Conservation (phyloP, 2,888 invertebrate genomes). For the Drosophila picticornis region DNA sequence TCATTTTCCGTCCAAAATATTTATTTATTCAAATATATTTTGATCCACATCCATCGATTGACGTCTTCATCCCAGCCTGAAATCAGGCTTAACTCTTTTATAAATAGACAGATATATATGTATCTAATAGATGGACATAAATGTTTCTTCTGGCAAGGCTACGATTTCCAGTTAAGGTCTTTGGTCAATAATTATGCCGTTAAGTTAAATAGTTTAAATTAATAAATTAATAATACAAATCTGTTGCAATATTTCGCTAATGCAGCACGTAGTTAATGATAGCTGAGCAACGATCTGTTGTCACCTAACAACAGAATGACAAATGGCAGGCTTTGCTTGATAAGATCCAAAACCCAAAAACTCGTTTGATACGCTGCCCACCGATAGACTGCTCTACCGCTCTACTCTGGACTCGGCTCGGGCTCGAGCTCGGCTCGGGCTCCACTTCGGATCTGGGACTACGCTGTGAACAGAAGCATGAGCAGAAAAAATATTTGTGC, state of each 20-base stretch:
- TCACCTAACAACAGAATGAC: neutral
- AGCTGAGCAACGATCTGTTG: neutral
- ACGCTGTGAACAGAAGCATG: conserved; percentile 24
- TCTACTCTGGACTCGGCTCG: neutral
- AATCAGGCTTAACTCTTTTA: neutral
- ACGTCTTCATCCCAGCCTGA: neutral
- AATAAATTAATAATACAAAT: too few relatives aligned
- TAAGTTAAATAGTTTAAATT: neutral
- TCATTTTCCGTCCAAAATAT: neutral
- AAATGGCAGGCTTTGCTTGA: neutral
- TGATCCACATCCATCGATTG: neutral
- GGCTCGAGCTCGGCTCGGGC: neutral
- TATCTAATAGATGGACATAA: neutral
- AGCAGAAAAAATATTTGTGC: conserved; percentile 56
- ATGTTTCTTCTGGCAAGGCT: neutral
- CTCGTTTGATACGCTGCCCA: neutral
- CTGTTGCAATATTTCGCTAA: neutral
- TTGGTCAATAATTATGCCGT: neutral
- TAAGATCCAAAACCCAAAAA: neutral
- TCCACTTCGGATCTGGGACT: conserved; percentile 10
- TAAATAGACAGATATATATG: neutral
- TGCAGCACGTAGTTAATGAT: neutral
- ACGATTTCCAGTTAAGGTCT: neutral
- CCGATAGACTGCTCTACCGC: neutral
- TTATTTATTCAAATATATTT: too few relatives aligned